Evolutionary conservation across 2,113 vertebrate genomes (phyloP).

Genomic region (Martes martes): DNA sequence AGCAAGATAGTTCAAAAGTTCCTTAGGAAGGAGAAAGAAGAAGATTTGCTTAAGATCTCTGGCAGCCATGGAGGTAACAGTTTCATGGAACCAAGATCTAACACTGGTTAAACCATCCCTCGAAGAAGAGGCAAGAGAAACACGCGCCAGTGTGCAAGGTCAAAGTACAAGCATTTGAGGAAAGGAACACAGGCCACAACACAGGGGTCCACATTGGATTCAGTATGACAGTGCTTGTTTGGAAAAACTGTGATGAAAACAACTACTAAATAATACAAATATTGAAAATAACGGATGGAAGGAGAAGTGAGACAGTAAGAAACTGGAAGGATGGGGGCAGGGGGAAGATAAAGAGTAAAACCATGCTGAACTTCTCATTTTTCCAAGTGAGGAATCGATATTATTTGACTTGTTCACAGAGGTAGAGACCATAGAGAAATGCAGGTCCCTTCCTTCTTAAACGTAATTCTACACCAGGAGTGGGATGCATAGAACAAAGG

Average conservation of each 20-base stretch:
- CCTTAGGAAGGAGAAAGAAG: neutral
- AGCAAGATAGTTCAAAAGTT: neutral
- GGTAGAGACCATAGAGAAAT: neutral
- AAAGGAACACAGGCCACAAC: neutral
- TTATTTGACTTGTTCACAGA: neutral
- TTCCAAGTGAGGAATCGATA: neutral
- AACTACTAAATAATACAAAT: neutral
- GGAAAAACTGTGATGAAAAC: neutral
- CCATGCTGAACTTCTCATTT: neutral
- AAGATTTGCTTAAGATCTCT: neutral
- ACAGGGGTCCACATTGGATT: accelerated
- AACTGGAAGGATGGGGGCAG: too few relatives aligned
- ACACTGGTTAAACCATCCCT: neutral
- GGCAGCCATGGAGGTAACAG: neutral
- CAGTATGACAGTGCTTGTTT: neutral
- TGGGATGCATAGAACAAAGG: neutral
- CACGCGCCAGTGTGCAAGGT: accelerated
- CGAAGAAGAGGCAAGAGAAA: neutral
- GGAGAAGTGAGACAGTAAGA: neutral
- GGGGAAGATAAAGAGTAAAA: neutral
- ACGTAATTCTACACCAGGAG: neutral
- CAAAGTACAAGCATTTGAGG: neutral
- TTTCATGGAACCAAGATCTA: neutral
- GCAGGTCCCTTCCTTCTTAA: neutral
- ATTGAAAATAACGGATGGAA: neutral